Percentiles rank a stretch among this genome's conserved stretches.
Conservation (phyloP, 2,888 invertebrate species). For the Diarsia rubi region DNA sequence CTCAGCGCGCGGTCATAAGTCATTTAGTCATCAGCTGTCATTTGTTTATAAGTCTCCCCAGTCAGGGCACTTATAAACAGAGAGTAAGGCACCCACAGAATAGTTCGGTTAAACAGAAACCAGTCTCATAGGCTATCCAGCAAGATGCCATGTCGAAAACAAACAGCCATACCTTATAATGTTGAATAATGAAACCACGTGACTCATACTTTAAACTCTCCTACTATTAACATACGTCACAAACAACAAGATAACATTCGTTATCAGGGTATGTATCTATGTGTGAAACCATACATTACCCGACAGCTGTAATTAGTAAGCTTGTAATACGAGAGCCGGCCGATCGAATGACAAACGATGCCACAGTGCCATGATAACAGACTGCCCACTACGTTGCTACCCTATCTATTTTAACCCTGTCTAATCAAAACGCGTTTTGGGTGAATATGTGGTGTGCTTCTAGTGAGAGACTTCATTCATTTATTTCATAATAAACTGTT, state of each 20-base stretch:
- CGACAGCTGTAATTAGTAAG: slow-evolving; percentile 37
- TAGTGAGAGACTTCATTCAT: neutral
- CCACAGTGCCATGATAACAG: slow-evolving; percentile 33
- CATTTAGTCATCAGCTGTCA: no score
- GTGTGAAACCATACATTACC: slow-evolving; percentile 19
- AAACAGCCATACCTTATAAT: no score
- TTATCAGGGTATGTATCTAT: neutral
- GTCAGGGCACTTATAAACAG: no score
- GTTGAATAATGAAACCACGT: no score
- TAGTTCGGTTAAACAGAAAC: no score
- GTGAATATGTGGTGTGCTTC: neutral
- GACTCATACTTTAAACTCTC: no score
- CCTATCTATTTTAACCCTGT: neutral
- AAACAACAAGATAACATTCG: slow-evolving; percentile 20
- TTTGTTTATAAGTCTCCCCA: no score
- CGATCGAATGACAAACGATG: slow-evolving; percentile 54
- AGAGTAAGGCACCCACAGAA: no score
- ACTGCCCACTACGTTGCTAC: neutral
- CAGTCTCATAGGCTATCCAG: no score
- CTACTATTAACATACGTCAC: neutral
- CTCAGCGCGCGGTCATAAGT: no score
- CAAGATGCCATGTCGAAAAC: no score
- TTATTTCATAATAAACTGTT: neutral
- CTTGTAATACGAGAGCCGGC: slow-evolving; percentile 7
- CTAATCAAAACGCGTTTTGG: neutral